Base-by-base conservation (phyloP, 37 sponge, comb jelly and placozoan genomes). In the Chondrilla cf. caribensis region DNA sequence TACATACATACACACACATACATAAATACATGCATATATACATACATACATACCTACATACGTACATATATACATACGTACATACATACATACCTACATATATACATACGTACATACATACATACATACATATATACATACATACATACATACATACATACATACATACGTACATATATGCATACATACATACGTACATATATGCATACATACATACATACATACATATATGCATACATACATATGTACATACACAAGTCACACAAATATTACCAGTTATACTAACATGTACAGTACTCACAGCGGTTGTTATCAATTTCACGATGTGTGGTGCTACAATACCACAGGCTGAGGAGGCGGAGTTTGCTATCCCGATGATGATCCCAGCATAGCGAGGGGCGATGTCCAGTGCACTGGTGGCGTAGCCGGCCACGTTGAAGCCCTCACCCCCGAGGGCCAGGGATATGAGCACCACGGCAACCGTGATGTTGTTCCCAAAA, bases 291-390 rank as follows among this genome's bases (percentile, higher is more conserved):
- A n/a, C n/a, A n/a, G n/a, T 21, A 47, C 51, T 51, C 44, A 81
- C 82, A 39, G 43, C 62, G 9, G 11, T 40, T 9, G 83, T 66
- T 6, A 87, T 73, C 38, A 55, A 3, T 24, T 70, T 82, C 22
- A 78, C 83, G 5, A 87, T 57, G 19, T 58, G 70, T 14, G 88
- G 88, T 37, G 65, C 83, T 31, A 85, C 33, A 71, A 87, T 66
- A 8, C 97, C 97, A 24, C 94, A 90, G 2, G 94, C 59, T 31
- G 95, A 93, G 15, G 82, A 94, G 21, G 54, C 78, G 7, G 65
- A 77, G 82, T 96, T 96, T 1, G 90, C 87, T 35, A 96, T 83
- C 1, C 94, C 97, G 92, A 96, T 91, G 15, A 96, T 55, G 4
- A 96, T 73, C 0, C 97, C 97, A 58, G 94, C 91, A 58, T 73